Evolutionary conservation across 1,140 invertebrate species (phyloP).

Genomic region (Drosophila sechellia): DNA sequence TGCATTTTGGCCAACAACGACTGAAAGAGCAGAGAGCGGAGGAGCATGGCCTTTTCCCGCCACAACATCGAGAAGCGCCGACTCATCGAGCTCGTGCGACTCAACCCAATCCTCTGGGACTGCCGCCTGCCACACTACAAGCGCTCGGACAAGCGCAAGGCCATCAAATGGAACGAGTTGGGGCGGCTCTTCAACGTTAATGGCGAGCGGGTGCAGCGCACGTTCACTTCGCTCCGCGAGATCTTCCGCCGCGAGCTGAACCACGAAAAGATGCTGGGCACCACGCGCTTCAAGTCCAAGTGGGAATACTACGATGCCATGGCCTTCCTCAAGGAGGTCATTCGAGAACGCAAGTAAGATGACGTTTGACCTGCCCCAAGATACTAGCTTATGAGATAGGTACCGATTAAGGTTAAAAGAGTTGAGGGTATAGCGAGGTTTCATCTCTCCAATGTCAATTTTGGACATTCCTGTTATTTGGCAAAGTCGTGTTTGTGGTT

Average conservation of each 20-base stretch:
- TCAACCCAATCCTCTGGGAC: constrained; percentile 80
- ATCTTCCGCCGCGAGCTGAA: constrained; percentile 81
- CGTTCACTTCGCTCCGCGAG: constrained; percentile 77
- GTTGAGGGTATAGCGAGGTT: too few relatives aligned
- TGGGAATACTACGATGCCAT: constrained; percentile 83
- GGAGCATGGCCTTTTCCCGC: constrained; percentile 74
- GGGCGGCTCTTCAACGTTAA: constrained; percentile 78
- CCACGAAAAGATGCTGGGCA: constrained; percentile 79
- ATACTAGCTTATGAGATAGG: too few relatives aligned
- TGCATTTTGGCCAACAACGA: constrained; percentile 33
- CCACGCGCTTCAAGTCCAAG: constrained; percentile 73
- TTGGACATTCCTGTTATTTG: too few relatives aligned
- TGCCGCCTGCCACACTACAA: constrained; percentile 82
- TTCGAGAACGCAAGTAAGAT: constrained; percentile 74
- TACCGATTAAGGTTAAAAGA: too few relatives aligned
- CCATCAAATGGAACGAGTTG: constrained; percentile 81
- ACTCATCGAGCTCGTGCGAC: constrained; percentile 80
- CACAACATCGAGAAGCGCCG: constrained; percentile 82
- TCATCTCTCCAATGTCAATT: too few relatives aligned
- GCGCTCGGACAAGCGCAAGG: constrained; percentile 80
- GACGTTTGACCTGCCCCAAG: too few relatives aligned
- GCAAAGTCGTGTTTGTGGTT: too few relatives aligned
- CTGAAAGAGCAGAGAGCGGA: constrained; percentile 35
- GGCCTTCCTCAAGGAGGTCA: constrained; percentile 80
- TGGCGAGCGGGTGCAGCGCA: constrained; percentile 79